Evolutionary conservation across 2,113 vertebrate genomes (phyloP), one percentile per base, ranked within the genome.

Genomic region (Siphamia tubifer): DNA sequence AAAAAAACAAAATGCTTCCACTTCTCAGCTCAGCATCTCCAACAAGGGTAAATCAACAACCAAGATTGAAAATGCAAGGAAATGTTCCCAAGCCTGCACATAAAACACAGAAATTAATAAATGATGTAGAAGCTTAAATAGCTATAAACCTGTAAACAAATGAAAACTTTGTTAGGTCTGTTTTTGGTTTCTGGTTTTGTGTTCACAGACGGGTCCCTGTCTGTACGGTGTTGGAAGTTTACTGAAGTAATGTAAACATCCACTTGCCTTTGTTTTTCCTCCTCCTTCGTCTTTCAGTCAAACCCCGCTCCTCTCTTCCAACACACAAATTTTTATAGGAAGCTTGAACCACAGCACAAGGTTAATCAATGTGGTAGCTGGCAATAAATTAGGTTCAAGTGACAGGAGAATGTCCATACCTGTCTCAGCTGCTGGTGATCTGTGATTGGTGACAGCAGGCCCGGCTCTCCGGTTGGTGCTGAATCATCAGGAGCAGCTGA

Each of bases 351-450:
- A 86, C 85, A 68, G 66, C 25, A 39, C 84, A 76, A 93, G 87
- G 91, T 95, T 94, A 95, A 92, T 93, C 89, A 87, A 90, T 89
- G 79, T 90, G 87, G 84, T 78, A 71, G 87, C 72, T 68, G 88
- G 89, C 81, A 84, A 87, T 92, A 92, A 91, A 92, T 93, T 88
- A 84, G 74, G 60, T 88, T 82, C 86, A 81, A 53, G 90, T 93
- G 92, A 85, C 77, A 92, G 67, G 58, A 66, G 68, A 89, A 87
- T 83, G 84, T 92, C 94, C 53, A 77, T 91, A 89, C 83, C 80
- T 89, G 89, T 91, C 84, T 84, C 47, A 68, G 58, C 57, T 55
- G 78, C 91, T 88, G 86, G 48, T 81, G 87, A 89, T 78, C 34
- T 40, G 76, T 91, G 90, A 85, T 90, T 90, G 86, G 86, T 94